Conservation (phyloP, 2,888 invertebrate genomes). For the Eupithecia tripunctaria region DNA sequence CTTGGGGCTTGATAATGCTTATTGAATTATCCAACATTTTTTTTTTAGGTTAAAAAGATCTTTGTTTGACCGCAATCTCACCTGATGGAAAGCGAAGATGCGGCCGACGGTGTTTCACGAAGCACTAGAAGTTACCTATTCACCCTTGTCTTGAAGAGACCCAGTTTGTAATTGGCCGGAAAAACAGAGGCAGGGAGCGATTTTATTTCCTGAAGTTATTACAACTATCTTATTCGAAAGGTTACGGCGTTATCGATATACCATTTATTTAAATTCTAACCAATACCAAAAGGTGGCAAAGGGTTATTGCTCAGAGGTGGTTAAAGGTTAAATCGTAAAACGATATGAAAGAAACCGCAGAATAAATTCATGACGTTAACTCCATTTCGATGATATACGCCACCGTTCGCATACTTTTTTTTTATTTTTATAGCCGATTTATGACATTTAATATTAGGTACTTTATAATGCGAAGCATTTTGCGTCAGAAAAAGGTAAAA, state of each 20-base stretch:
- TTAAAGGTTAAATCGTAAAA: conserved; percentile 41
- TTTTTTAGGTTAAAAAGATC: too few species aligned
- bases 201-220: neutral
- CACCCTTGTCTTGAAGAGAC: too few species aligned
- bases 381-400: conserved; percentile 24
- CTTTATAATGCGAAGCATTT: neutral
- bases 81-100: too few species aligned
- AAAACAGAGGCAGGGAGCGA: too few species aligned
- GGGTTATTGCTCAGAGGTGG: conserved; percentile 36
- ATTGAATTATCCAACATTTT: too few species aligned
- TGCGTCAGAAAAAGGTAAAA: neutral
- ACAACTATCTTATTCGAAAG: neutral
- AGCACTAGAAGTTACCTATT: too few species aligned
- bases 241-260: neutral
- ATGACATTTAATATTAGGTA: conserved; percentile 5
- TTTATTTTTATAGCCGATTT: conserved; percentile 17
- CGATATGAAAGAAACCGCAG: conserved; percentile 30
- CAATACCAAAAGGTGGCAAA: neutral
- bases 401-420: conserved; percentile 15
- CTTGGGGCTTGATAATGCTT: too few species aligned
- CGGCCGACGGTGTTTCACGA: too few species aligned
- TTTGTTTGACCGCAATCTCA: too few species aligned
- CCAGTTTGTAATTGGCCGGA: too few species aligned
- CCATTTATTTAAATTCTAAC: neutral
- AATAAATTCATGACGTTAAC: conserved; percentile 31